A percentile compares a stretch with the other conserved stretches of the same genome.
Conservation (phyloP, 1,140 invertebrate genomes). For the Anastrepha obliqua region DNA sequence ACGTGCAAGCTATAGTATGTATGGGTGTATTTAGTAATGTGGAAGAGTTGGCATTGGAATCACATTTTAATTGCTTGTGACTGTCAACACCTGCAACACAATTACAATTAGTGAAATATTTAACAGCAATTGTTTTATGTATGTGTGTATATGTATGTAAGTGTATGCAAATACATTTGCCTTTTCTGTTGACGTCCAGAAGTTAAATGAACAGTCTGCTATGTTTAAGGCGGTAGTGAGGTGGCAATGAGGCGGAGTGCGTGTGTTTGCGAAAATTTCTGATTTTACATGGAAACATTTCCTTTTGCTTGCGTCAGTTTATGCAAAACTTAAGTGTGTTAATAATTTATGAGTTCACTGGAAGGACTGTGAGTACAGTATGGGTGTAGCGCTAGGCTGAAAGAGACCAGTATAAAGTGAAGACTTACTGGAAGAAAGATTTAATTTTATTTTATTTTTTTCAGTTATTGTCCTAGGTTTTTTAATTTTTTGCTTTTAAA, state of each 20-base stretch:
- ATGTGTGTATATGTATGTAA: not conserved
- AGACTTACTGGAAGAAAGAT: too few species aligned
- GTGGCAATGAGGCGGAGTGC: not conserved
- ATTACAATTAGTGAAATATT: slow-evolving; percentile 46
- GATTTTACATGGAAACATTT: not conserved
- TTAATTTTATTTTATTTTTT: too few species aligned
- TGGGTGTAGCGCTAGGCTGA: not conserved
- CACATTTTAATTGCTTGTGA: slow-evolving; percentile 48
- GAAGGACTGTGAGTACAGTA: not conserved
- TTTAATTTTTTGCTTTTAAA: too few species aligned
- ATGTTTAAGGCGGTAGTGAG: not conserved
- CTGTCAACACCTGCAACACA: slow-evolving; percentile 47
- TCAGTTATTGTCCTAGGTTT: too few species aligned
- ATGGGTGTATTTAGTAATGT: slow-evolving; percentile 8
- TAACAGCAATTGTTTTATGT: not conserved
- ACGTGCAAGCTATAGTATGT: not conserved
- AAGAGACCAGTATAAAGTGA: not conserved
- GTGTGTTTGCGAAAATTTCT: not conserved
- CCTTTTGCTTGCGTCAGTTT: not conserved
- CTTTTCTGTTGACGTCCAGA: not conserved
- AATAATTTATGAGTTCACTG: slow-evolving; percentile 27
- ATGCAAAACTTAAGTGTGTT: slow-evolving; percentile 11
- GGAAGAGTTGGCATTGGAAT: slow-evolving; percentile 31
- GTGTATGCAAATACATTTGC: not conserved
- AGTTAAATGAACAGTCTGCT: slow-evolving; percentile 4